These are phyloP conservation scores for Bombus sylvicola DNA, from an alignment of 1,140 invertebrate species.

Conservation along the genomic window DNA sequence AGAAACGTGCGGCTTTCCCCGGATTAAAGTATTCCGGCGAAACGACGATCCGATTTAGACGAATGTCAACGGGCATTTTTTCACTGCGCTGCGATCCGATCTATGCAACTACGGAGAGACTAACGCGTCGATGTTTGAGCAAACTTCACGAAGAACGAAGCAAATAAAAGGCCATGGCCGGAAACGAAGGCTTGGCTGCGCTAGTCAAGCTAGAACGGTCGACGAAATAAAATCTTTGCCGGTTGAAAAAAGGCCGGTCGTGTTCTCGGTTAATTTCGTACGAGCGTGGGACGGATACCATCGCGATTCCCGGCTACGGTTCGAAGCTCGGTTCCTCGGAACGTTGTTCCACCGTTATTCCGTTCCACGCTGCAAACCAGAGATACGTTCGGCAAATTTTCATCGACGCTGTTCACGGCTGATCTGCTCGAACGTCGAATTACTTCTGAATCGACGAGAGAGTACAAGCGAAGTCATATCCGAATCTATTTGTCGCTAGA, in stretches of 20 bases:
- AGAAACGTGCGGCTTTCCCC: not conserved
- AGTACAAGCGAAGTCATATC: too few relatives aligned
- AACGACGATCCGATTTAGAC: not conserved
- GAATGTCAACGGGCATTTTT: not conserved
- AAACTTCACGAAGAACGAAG: constrained; percentile 1
- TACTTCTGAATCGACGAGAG: fast-evolving
- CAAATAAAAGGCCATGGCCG: not conserved
- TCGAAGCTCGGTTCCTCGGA: not conserved
- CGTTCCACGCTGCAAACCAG: not conserved
- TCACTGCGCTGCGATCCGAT: not conserved
- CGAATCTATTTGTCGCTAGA: too few relatives aligned
- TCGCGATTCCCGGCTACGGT: too few relatives aligned
- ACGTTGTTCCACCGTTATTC: not conserved
- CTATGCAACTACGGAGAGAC: not conserved
- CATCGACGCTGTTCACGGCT: too few relatives aligned
- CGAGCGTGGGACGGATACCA: not conserved
- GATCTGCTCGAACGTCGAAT: too few relatives aligned
- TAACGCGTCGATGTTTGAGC: not conserved
- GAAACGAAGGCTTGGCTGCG: too few relatives aligned
- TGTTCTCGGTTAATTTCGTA: constrained; percentile 12
- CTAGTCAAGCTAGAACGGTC: not conserved
- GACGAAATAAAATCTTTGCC: constrained; percentile 13
- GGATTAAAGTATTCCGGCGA: not conserved
- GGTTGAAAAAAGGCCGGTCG: not conserved
- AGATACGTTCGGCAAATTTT: not conserved